These are phyloP conservation scores for Harpagifer antarcticus DNA, from an alignment of 2,797 vertebrate species.

Conservation along the genomic window DNA sequence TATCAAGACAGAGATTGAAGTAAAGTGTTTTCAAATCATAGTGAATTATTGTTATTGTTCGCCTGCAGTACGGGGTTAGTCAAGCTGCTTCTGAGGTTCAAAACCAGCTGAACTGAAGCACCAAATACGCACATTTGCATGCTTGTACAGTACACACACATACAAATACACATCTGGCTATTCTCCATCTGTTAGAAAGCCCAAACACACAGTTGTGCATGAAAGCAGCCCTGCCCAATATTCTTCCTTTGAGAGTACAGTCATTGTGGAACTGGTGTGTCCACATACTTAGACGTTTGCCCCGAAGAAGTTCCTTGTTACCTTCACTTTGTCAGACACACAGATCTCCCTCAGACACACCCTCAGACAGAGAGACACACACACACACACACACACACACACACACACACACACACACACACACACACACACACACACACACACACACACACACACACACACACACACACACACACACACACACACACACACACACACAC, in stretches of 20 bases:
- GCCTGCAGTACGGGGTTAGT: constrained; percentile 13
- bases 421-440: constrained; percentile 15
- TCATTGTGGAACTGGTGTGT: constrained; percentile 41
- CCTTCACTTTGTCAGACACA: too few relatives aligned
- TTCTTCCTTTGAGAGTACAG: constrained; percentile 55
- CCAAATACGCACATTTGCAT: constrained; percentile 30
- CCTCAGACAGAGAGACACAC: too few relatives aligned
- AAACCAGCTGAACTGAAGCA: constrained; percentile 33
- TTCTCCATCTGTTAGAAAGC: constrained; percentile 66
- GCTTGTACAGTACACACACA: constrained; percentile 12
- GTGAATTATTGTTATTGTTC: background rate
- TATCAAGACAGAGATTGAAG: background rate
- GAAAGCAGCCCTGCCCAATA: constrained; percentile 56
- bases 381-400: background rate
- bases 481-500: background rate
- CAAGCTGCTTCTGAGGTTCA: constrained; percentile 37
- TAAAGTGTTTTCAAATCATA: background rate
- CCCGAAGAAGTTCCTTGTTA: constrained; percentile 18
- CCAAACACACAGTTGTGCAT: constrained; percentile 58
- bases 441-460: constrained; percentile 21
- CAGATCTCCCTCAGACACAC: too few relatives aligned
- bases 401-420: background rate
- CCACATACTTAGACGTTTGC: constrained; percentile 19
- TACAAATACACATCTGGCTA: constrained; percentile 40
- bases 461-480: constrained; percentile 10